A percentile compares a stretch with the other conserved stretches of the same genome.
These are phyloP conservation scores for Oxytorus armatus DNA, from an alignment of 2,888 invertebrate species.

Conservation along the genomic window DNA sequence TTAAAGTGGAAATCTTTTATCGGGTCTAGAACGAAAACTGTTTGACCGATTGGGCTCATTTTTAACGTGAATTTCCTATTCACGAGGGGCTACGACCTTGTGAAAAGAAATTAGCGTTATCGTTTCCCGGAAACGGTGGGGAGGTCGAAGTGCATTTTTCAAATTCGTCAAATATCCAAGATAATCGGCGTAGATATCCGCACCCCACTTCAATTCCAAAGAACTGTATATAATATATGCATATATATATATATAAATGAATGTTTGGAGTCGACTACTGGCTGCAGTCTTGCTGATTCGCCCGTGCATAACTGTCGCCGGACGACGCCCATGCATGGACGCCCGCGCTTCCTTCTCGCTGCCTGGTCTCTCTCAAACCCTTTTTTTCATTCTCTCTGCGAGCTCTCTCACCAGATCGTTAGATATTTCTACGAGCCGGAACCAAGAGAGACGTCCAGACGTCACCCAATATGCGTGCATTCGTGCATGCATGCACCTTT, in stretches of 20 bases:
- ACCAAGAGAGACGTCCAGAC: constrained; percentile 34
- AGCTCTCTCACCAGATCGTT: constrained; percentile 27
- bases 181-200: too few relatives aligned
- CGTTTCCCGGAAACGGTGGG: too few relatives aligned
- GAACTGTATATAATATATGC: not conserved
- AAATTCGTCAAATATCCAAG: too few relatives aligned
- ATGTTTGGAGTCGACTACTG: constrained; percentile 24
- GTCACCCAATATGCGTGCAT: constrained; percentile 34
- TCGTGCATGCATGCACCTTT: constrained; percentile 39
- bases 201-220: too few relatives aligned
- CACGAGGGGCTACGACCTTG: too few relatives aligned
- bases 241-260: constrained; percentile 3
- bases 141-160: too few relatives aligned
- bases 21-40: too few relatives aligned
- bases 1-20: too few relatives aligned
- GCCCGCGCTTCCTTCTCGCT: constrained; percentile 25
- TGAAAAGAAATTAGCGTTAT: too few relatives aligned
- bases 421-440: constrained; percentile 36
- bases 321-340: constrained; percentile 60
- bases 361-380: constrained; percentile 2
- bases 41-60: too few relatives aligned
- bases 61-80: too few relatives aligned
- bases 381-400: not conserved
- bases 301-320: constrained; percentile 36
- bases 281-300: constrained; percentile 55